phyloP scores from a whole-genome alignment of 2,113 vertebrate species.

The Erythrocebus patas region DNA sequence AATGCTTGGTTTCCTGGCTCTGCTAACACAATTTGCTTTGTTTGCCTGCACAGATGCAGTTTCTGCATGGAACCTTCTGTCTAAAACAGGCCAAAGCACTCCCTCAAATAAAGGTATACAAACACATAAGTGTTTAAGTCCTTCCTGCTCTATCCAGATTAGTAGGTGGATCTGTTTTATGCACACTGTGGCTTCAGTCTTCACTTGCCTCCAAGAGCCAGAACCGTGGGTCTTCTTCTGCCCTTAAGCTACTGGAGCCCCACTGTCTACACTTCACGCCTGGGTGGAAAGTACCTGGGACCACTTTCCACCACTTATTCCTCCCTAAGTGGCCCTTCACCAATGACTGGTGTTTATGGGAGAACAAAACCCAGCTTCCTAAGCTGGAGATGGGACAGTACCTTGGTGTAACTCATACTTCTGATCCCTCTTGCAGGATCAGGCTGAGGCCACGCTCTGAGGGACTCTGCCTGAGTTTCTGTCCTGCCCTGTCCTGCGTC shows the following conservation, averaged over 20 bases:
- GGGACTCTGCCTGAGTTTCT: background rate
- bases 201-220: background rate
- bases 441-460: background rate
- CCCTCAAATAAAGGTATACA: background rate
- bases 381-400: background rate
- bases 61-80: background rate
- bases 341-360: too few relatives aligned
- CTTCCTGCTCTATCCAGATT: background rate
- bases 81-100: background rate
- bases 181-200: background rate
- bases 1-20: background rate
- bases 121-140: background rate
- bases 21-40: too few relatives aligned
- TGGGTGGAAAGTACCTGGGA: background rate
- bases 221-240: background rate
- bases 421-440: too few relatives aligned
- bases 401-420: background rate
- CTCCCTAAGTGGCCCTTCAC: background rate
- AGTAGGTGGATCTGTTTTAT: background rate
- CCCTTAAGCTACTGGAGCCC: background rate
- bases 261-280: background rate
- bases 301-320: background rate
- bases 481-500: background rate
- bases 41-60: background rate
- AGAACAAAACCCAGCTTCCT: background rate